Evolutionary conservation across 2,888 invertebrate species (phyloP).

Genomic region (Pseudococcus jackbeardsleyi): DNA sequence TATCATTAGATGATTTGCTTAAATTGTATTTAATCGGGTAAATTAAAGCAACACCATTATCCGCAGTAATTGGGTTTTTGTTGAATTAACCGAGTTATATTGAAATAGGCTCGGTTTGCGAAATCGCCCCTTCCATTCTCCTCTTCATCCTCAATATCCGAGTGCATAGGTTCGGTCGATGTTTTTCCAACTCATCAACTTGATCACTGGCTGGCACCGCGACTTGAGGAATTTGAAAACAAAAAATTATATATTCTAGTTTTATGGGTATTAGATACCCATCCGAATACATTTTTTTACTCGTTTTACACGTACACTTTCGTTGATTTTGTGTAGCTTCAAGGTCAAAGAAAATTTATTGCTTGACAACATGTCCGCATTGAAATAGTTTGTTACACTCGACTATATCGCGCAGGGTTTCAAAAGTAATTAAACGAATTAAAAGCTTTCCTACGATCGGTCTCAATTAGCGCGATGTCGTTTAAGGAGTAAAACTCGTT

Average conservation of each 20-base stretch:
- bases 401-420: neutral
- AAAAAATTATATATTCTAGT: neutral
- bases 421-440: conserved; percentile 30
- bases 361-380: conserved; percentile 51
- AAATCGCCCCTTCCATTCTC: neutral
- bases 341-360: conserved; percentile 50
- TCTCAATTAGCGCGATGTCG: conserved; percentile 11
- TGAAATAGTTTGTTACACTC: conserved; percentile 42
- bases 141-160: neutral
- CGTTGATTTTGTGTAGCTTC: neutral
- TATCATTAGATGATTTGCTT: conserved; percentile 47
- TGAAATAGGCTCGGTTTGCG: neutral
- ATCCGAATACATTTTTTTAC: neutral
- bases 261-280: neutral
- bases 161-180: neutral
- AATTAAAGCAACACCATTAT: neutral
- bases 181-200: conserved; percentile 15
- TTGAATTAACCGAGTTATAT: neutral
- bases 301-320: conserved; percentile 2
- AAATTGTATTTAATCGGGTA: conserved; percentile 41
- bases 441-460: conserved; percentile 29
- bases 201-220: neutral
- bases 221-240: neutral
- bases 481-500: conserved; percentile 10
- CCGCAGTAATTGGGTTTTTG: conserved; percentile 18